A percentile compares a stretch with the other conserved stretches of the same genome.
Conservation (phyloP, 2,888 invertebrate species). For the Eretmocerus hayati region DNA sequence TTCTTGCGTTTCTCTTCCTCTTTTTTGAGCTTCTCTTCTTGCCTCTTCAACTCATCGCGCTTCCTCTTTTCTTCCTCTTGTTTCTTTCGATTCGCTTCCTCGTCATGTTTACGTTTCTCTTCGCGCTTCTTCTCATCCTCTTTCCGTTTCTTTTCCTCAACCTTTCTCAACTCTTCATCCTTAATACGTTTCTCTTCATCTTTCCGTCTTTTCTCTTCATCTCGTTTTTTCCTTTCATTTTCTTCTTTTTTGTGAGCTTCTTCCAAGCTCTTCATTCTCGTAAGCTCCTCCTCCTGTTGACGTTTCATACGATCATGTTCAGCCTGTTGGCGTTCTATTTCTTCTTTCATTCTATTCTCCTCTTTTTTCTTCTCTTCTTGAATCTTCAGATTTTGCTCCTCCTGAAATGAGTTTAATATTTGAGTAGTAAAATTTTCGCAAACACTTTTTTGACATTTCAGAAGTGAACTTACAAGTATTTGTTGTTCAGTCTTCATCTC, state of each 20-base stretch:
- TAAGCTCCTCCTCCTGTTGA: constrained; percentile 18
- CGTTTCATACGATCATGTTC: constrained; percentile 45
- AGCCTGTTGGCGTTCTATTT: constrained; percentile 41
- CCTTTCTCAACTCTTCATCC: constrained; percentile 51
- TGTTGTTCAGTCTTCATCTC: constrained; percentile 50
- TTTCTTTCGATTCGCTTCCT: constrained; percentile 42
- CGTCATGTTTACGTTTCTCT: constrained; percentile 49
- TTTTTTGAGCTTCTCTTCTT: constrained; percentile 46
- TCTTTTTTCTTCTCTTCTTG: constrained; percentile 41
- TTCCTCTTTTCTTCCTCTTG: constrained; percentile 47
- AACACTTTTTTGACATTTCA: neutral
- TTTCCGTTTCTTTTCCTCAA: constrained; percentile 50
- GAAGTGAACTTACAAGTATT: constrained; percentile 39
- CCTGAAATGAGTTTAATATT: constrained; percentile 26
- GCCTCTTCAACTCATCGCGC: constrained; percentile 42
- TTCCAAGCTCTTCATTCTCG: constrained; percentile 17
- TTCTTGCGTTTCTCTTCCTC: constrained; percentile 51
- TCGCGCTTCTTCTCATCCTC: constrained; percentile 49
- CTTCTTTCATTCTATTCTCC: constrained; percentile 37
- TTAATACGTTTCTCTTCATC: constrained; percentile 51
- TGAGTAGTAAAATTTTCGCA: neutral
- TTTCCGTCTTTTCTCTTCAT: constrained; percentile 48
- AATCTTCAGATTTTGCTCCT: constrained; percentile 47
- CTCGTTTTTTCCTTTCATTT: constrained; percentile 47
- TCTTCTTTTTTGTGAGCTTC: constrained; percentile 44